phyloP scores from a whole-genome alignment of 2,888 invertebrate genomes.

The Hofmannophila pseudospretella region DNA sequence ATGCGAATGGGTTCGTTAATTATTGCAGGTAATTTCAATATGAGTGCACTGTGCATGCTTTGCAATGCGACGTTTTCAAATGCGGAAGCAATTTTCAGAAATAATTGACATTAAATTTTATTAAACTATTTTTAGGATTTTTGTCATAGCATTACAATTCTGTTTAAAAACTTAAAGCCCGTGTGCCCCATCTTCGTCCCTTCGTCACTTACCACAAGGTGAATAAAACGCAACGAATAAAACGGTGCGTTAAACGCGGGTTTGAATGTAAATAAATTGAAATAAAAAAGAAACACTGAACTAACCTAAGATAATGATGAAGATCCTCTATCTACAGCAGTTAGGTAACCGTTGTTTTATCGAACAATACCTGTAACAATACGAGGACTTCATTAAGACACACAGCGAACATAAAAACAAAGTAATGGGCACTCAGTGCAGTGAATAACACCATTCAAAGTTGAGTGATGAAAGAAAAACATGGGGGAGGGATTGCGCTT shows the following conservation, averaged over 20 bases:
- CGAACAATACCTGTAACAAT: slow-evolving; percentile 47
- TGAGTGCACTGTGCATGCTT: slow-evolving; percentile 6
- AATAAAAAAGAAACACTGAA: too few relatives aligned
- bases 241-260: too few relatives aligned
- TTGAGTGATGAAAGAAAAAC: slow-evolving; percentile 74
- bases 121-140: too few relatives aligned
- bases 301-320: too few relatives aligned
- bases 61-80: too few relatives aligned
- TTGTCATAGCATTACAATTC: too few relatives aligned
- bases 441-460: slow-evolving; percentile 65
- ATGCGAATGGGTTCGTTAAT: slow-evolving; percentile 21
- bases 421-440: slow-evolving; percentile 27
- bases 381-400: slow-evolving; percentile 23
- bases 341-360: background rate
- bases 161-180: too few relatives aligned
- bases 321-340: background rate
- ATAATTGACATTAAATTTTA: too few relatives aligned
- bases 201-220: too few relatives aligned
- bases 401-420: slow-evolving; percentile 16
- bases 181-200: too few relatives aligned
- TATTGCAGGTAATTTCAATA: slow-evolving; percentile 20
- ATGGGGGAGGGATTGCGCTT: slow-evolving; percentile 70
- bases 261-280: background rate
- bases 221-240: too few relatives aligned
- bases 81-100: too few relatives aligned